Evolutionary conservation across 2,888 invertebrate species (phyloP), one percentile per base, ranked within the genome.

Genomic region (Gymnocheta viridis): DNA sequence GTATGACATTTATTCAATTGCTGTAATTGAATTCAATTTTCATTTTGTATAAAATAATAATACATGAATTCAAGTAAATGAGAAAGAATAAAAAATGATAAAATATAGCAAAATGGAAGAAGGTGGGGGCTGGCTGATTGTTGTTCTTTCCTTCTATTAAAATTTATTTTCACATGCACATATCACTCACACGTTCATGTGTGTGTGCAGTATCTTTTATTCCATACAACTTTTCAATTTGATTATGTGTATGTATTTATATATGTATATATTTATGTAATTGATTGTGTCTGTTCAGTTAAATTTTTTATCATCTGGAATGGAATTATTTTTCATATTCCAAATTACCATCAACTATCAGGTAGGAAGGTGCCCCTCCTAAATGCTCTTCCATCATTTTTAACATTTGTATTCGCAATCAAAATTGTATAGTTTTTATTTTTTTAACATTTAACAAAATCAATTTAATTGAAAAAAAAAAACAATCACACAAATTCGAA

Each of bases 401-500:
- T 60, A 74, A 19, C 44, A 60, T 58, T 62, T 54, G 27, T 56
- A 51, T 24, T 49, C 51, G 27, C 41, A 60, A 19, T 51, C 2
- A 32, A 27, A 22, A 10, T n/a, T n/a, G n/a, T n/a, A n/a, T n/a
- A 12, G 29, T 3, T 58, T 62, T 24, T 35, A 2, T 67, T 19
- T 44, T 41, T 44, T 49, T 44, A 9, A 27, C 14, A 58, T 77
- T n/a, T 14, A 24, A 41, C 27, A 29, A 81, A 69, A 67, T 73
- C 60, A 82, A 80, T 83, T 82, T 82, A 84, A 84, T 84, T 80
- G 73, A 73, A 82, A 74, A 76, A 80, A 1, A n/a, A n/a, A n/a
- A n/a, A n/a, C n/a, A n/a, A n/a, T n/a, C n/a, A n/a, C n/a, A 79
- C 60, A 67, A 64, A 80, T 77, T 77, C 51, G 78, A 58, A 49